Conservation (phyloP, 92 coral and sea anemone genomes). For the Muricea muricata region DNA sequence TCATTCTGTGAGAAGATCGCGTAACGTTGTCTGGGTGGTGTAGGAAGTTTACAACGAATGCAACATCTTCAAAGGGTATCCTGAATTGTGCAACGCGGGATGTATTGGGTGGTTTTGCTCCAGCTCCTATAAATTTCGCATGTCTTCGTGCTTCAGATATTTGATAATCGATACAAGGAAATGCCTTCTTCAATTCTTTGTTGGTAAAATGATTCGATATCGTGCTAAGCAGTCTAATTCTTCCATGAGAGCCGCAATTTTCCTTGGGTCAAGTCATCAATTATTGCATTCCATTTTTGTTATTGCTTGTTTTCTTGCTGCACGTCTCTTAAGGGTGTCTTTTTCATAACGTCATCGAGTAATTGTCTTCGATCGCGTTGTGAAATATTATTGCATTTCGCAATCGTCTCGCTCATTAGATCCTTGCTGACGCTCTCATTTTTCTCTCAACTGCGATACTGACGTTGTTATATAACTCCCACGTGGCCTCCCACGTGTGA, state of each 20-base stretch:
- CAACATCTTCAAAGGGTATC: too few species aligned
- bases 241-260: neutral
- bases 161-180: slow-evolving; percentile 14
- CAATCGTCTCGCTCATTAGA: neutral
- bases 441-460: neutral
- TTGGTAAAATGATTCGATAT: slow-evolving; percentile 32
- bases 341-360: neutral
- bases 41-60: too few species aligned
- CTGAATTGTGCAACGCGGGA: neutral
- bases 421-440: neutral
- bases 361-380: neutral
- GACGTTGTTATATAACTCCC: neutral
- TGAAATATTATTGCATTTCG: neutral
- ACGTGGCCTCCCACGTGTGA: neutral
- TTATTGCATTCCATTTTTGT: neutral
- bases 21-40: too few species aligned
- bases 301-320: neutral
- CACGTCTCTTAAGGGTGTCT: neutral
- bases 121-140: neutral
- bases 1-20: too few species aligned
- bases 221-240: slow-evolving; percentile 25
- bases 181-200: slow-evolving; percentile 19
- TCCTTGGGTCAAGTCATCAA: neutral
- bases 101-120: neutral
- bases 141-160: slow-evolving; percentile 26